Base-by-base conservation (phyloP, 2,797 vertebrate genomes). In the Remorina albescens region DNA sequence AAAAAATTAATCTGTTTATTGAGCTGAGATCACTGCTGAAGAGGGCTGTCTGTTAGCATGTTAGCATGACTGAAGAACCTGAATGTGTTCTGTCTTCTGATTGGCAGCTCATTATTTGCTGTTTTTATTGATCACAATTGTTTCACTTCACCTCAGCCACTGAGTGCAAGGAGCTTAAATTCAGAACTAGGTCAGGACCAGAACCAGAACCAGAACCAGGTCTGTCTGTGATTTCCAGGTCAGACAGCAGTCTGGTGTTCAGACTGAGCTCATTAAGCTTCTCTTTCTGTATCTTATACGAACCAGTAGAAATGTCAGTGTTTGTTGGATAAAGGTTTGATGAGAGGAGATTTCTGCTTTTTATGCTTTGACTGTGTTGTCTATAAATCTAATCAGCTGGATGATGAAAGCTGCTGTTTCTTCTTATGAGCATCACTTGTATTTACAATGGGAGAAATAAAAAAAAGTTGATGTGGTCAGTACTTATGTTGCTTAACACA, bases 251-350 rank as follows among this genome's bases (percentile, higher is more conserved):
- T 30, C 28, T 50, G 3, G 44, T 8, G 7, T 16, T 21, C 49
- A 57, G 26, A 49, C 66, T 68, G 66, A 49, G 44, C 55, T 49
- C 23, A 41, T 46, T 13, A 9, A 46, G 12, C 51, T 67, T 13
- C 28, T 69, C 7, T 26, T 46, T 49, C 36, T 59, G 32, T 53
- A 26, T 28, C 55, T 66, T 57, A 59, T 21, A 8, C 51, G 30
- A 44, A 55, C 41, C 15, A 34, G 28, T 60, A 62, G 63, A 67
- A 41, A 36, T 2, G 9, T 56, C 70, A 71, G 57, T 81, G 65
- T 83, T 37, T 88, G 85, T 88, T 89, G 88, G 89, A 91, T 80
- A 90, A 86, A 90, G 78, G 78, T 86, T 59, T 81, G 81, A 76
- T 88, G 54, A 81, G 66, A 49, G 49, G 87, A 84, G 89, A 82